Conservation (phyloP, 1,140 invertebrate species). For the Mercenaria mercenaria region DNA sequence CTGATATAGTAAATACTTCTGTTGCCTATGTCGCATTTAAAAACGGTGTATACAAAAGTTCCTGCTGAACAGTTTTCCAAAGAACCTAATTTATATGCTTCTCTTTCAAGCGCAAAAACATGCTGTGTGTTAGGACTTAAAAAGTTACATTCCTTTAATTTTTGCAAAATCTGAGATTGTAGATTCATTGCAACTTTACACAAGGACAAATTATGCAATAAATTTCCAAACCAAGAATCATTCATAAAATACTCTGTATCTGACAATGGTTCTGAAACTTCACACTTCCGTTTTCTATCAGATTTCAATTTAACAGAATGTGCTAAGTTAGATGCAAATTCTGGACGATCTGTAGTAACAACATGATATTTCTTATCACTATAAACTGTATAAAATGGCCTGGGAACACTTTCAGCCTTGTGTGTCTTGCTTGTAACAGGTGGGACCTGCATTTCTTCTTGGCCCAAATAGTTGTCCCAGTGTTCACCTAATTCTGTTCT, state of each 20-base stretch:
- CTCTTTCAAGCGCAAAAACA: neutral
- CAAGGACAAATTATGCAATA: neutral
- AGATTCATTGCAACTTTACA: neutral
- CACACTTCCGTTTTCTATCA: neutral
- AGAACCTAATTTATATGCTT: neutral
- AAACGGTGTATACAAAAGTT: constrained; percentile 12
- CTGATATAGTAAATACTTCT: constrained; percentile 13
- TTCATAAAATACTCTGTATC: neutral
- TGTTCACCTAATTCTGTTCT: neutral
- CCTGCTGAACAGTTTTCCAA: constrained; percentile 26
- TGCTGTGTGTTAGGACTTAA: neutral
- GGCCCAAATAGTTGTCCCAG: neutral
- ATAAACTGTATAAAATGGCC: too few species aligned
- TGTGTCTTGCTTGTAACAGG: neutral
- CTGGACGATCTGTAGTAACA: neutral
- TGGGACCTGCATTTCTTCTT: neutral
- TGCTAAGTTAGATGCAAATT: neutral
- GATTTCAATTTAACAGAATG: neutral
- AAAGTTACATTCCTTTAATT: neutral
- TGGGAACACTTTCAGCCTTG: neutral
- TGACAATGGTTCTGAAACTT: neutral
- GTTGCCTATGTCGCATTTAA: neutral
- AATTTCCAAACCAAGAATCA: neutral
- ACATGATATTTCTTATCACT: neutral
- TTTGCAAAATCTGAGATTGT: neutral